These are phyloP conservation scores for Melanostoma mellinum DNA, from an alignment of 2,888 invertebrate genomes.

Conservation along the genomic window DNA sequence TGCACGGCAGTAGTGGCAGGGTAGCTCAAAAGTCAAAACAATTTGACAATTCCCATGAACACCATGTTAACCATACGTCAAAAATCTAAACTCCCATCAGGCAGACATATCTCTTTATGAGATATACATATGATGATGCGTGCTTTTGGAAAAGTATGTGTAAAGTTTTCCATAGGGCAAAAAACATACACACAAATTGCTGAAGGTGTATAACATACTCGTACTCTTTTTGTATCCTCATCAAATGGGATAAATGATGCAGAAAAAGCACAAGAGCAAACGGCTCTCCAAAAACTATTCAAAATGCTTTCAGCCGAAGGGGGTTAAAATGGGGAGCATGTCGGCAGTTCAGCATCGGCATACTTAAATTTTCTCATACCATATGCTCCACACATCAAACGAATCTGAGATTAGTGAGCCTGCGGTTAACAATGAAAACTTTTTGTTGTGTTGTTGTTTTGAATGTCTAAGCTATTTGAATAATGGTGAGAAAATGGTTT, in stretches of 20 bases:
- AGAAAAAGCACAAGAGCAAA: constrained; percentile 37
- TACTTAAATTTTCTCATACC: constrained; percentile 32
- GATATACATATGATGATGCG: constrained; percentile 39
- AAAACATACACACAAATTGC: constrained; percentile 12
- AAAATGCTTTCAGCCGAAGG: constrained; percentile 53
- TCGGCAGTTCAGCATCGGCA: constrained; percentile 10
- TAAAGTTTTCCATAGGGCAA: constrained; percentile 51
- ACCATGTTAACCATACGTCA: constrained; percentile 47
- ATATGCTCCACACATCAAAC: constrained; percentile 53
- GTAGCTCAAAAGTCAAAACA: constrained; percentile 38
- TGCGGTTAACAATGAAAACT: constrained; percentile 51
- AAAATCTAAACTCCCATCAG: constrained; percentile 63
- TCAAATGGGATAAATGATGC: constrained; percentile 67
- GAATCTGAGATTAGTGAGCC: constrained; percentile 55
- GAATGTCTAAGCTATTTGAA: constrained; percentile 21
- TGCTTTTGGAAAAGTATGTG: constrained; percentile 54
- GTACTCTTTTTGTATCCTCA: constrained; percentile 56
- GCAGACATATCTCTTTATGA: constrained; percentile 61
- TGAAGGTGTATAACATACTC: constrained; percentile 22
- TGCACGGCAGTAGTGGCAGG: no score
- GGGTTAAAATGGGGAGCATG: constrained; percentile 29
- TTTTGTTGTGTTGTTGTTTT: neutral
- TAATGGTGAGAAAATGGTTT: constrained; percentile 36
- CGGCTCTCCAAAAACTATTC: constrained; percentile 55
- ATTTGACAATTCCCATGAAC: constrained; percentile 41